A percentile compares a stretch with the other conserved stretches of the same genome.
phyloP scores from a whole-genome alignment of 1,140 invertebrate genomes.

The Drosophila mojavensis region DNA sequence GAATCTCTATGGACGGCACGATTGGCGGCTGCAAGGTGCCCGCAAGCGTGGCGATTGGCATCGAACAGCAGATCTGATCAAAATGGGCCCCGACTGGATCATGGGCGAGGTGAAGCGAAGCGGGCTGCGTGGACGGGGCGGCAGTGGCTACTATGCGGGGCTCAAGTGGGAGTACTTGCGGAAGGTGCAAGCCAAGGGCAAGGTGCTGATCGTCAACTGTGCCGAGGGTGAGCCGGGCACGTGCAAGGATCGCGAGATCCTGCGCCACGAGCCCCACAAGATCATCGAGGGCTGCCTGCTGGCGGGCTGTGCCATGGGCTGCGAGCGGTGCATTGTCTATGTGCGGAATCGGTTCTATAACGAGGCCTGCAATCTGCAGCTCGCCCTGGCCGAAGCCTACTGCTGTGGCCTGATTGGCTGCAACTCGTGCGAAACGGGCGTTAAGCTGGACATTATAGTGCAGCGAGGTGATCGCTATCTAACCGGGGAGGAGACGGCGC shows the following conservation, averaged over 20 bases:
- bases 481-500: conserved; percentile 99
- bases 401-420: conserved; percentile 97
- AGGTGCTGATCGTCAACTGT: conserved; percentile 98
- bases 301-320: conserved; percentile 97
- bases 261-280: conserved; percentile 99
- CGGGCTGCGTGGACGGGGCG: conserved; percentile 96
- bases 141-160: conserved; percentile 98
- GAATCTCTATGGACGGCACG: conserved; percentile 98
- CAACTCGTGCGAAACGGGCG: conserved; percentile 97
- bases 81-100: conserved; percentile 98
- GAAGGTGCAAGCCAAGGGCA: conserved; percentile 95
- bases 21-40: conserved; percentile 97
- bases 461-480: conserved; percentile 98
- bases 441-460: conserved; percentile 98
- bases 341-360: conserved; percentile 99
- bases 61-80: conserved; percentile 97
- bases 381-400: conserved; percentile 98
- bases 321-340: conserved; percentile 98
- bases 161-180: conserved; percentile 99
- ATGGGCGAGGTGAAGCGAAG: conserved; percentile 97
- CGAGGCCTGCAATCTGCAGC: conserved; percentile 98
- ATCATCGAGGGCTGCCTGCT: conserved; percentile 98
- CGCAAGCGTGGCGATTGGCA: conserved; percentile 97
- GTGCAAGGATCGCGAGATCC: conserved; percentile 99
- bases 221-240: conserved; percentile 99